Conservation (phyloP, 2,888 invertebrate species). For the Diplazon laetatorius region DNA sequence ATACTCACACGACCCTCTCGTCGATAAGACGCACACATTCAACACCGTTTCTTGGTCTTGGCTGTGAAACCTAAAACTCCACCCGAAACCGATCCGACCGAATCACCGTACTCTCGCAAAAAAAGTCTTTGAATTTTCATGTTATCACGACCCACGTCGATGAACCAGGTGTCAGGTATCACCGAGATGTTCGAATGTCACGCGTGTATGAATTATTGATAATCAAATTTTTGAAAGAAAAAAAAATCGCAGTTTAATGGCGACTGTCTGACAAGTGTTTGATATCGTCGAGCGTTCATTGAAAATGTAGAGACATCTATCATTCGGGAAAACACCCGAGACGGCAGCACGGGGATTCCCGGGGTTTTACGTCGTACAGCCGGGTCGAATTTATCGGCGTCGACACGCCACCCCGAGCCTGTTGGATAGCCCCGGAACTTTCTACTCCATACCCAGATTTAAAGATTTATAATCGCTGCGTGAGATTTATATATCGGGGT, state of each 20-base stretch:
- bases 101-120: conserved; percentile 19
- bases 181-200: background rate
- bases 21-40: conserved; percentile 34
- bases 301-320: background rate
- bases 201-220: background rate
- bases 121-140: conserved; percentile 24
- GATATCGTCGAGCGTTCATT: background rate
- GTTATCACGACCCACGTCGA: conserved; percentile 1
- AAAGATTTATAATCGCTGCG: background rate
- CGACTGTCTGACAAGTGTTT: conserved; percentile 5
- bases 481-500: background rate
- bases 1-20: conserved; percentile 16
- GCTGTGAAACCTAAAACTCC: conserved; percentile 7
- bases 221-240: conserved; percentile 5
- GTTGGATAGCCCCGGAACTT: background rate
- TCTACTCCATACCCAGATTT: background rate
- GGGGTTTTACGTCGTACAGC: background rate
- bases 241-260: background rate
- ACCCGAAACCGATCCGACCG: background rate
- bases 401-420: too few relatives aligned
- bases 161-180: background rate
- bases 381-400: conserved; percentile 10
- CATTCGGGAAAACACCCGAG: background rate
- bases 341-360: background rate
- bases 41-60: background rate